phyloP scores from a whole-genome alignment of 2,797 vertebrate genomes.

The Aphelocoma californica region DNA sequence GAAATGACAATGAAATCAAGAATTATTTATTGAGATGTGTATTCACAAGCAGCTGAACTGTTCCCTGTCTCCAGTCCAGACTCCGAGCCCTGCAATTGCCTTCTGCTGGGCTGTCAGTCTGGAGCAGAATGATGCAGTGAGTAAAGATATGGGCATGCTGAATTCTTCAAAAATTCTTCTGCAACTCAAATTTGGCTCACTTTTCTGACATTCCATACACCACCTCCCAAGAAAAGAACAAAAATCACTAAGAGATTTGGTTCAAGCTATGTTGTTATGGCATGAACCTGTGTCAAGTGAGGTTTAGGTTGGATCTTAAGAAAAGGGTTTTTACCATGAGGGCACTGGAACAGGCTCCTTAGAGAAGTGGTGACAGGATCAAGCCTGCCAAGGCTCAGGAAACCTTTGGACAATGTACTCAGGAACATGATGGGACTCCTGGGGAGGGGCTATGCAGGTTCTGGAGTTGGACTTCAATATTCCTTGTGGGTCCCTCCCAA shows the following conservation, averaged over 20 bases:
- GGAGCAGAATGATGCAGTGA: not conserved
- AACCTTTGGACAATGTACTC: not conserved
- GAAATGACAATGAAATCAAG: conserved; percentile 64
- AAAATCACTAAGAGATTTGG: not conserved
- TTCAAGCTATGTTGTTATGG: not conserved
- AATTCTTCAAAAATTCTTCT: not conserved
- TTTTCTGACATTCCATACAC: not conserved
- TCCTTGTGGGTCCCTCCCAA: not conserved
- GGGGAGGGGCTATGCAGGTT: not conserved
- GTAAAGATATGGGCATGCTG: not conserved
- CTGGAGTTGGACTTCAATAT: not conserved
- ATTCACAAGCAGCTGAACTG: conserved; percentile 17
- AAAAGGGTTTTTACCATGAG: not conserved
- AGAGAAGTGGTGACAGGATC: not conserved
- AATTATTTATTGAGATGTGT: conserved; percentile 61
- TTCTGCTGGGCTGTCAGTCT: not conserved
- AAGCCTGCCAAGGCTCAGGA: not conserved
- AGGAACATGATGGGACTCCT: not conserved
- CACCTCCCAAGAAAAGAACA: not conserved
- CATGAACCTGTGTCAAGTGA: not conserved
- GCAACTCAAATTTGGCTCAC: not conserved
- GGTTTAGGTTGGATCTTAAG: not conserved
- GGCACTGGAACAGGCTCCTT: not conserved
- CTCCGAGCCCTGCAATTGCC: not conserved
- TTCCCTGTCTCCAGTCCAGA: not conserved